phyloP scores from a whole-genome alignment of 1,140 invertebrate genomes.

The Drosophila kurseongensis region DNA sequence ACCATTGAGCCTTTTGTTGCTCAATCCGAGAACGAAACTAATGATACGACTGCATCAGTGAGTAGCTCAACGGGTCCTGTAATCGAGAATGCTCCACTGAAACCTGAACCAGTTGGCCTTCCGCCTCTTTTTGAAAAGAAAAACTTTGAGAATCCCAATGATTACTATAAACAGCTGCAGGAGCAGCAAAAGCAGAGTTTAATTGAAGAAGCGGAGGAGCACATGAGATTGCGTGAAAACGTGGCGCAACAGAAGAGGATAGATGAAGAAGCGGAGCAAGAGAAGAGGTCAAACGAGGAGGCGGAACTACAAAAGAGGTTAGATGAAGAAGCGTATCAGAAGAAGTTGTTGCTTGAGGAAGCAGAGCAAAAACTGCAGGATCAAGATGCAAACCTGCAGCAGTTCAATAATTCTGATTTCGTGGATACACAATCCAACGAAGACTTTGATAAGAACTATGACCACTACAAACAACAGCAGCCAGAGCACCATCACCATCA shows the following conservation, averaged over 20 bases:
- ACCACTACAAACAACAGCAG: slow-evolving; percentile 11
- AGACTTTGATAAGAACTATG: background rate
- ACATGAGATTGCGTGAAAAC: background rate
- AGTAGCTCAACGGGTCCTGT: background rate
- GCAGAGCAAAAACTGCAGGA: background rate
- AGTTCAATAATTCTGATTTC: slow-evolving; percentile 1
- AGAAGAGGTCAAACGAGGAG: background rate
- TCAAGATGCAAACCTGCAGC: slow-evolving; percentile 3
- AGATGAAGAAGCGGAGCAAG: background rate
- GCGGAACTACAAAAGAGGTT: background rate
- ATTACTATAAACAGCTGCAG: slow-evolving; percentile 59
- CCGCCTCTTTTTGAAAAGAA: slow-evolving; percentile 58
- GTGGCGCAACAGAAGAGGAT: background rate
- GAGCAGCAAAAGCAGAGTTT: slow-evolving; percentile 11
- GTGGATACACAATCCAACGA: slow-evolving; percentile 4
- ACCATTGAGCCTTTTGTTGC: background rate
- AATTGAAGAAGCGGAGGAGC: background rate
- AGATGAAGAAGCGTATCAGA: background rate
- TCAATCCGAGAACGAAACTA: slow-evolving; percentile 4
- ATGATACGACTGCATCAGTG: background rate
- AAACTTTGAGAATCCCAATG: slow-evolving; percentile 55
- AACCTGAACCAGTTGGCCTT: slow-evolving; percentile 20
- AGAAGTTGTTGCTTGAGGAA: background rate
- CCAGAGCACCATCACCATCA: slow-evolving; percentile 1
- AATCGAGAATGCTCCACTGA: background rate